Evolutionary conservation across 1,140 invertebrate genomes (phyloP).

Genomic region (Amphibalanus amphitrite): DNA sequence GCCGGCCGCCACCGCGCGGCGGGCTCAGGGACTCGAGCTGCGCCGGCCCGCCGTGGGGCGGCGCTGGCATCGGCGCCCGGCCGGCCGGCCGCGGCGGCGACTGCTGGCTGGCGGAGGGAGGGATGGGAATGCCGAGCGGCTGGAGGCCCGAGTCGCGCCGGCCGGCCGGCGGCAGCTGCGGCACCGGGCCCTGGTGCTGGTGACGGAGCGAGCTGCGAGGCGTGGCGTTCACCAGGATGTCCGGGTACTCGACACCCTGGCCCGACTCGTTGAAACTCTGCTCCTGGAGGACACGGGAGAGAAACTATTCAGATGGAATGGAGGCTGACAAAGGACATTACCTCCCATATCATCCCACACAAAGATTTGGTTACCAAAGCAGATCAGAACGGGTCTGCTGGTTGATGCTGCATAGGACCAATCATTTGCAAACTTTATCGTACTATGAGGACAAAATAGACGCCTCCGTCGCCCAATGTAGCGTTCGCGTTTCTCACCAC

Average conservation of each 20-base stretch:
- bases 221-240: conserved; percentile 3
- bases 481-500: too few relatives aligned
- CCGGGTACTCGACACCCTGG: neutral
- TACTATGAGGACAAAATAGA: too few relatives aligned
- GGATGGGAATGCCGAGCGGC: neutral
- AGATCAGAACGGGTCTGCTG: too few relatives aligned
- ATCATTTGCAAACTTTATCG: too few relatives aligned
- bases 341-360: too few relatives aligned
- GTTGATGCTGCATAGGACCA: too few relatives aligned
- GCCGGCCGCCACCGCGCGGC: too few relatives aligned
- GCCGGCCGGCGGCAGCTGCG: neutral
- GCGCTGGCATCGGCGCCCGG: neutral
- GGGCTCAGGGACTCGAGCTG: neutral
- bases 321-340: too few relatives aligned
- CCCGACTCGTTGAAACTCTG: conserved; percentile 3
- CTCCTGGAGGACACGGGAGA: conserved; percentile 6
- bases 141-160: neutral
- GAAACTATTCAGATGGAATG: too few relatives aligned
- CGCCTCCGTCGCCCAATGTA: too few relatives aligned
- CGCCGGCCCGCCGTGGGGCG: neutral
- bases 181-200: conserved; percentile 6
- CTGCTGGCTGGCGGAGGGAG: neutral
- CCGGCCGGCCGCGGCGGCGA: neutral
- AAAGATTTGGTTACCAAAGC: too few relatives aligned
- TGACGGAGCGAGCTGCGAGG: neutral